phyloP scores from a whole-genome alignment of 1,140 invertebrate species.

The Drosophila erecta region DNA sequence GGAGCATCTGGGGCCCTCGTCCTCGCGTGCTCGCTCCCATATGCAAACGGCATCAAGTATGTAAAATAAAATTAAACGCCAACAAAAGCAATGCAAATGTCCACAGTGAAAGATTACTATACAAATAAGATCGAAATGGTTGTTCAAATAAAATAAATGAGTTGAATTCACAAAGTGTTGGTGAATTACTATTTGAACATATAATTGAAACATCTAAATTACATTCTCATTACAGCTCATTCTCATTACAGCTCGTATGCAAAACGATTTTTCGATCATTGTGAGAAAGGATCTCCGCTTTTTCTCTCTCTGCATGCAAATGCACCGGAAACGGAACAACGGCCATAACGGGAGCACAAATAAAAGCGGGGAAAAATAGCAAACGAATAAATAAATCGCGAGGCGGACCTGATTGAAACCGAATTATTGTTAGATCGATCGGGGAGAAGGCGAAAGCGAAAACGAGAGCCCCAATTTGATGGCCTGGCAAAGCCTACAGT shows the following conservation, averaged over 20 bases:
- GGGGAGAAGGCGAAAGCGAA: constrained; percentile 62
- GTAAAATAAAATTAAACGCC: constrained; percentile 50
- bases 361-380: constrained; percentile 31
- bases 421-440: constrained; percentile 83
- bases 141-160: no score
- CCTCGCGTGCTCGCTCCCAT: constrained; percentile 52
- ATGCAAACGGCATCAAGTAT: constrained; percentile 65
- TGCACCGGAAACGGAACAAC: constrained; percentile 37
- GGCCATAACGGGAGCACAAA: constrained; percentile 43
- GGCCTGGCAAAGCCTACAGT: constrained; percentile 64
- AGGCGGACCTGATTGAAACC: constrained; percentile 72
- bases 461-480: constrained; percentile 45
- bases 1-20: constrained; percentile 33
- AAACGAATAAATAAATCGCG: constrained; percentile 60
- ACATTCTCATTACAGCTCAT: no score
- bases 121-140: neutral
- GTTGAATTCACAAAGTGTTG: no score
- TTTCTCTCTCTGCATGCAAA: constrained; percentile 19
- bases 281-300: no score
- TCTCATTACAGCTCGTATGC: no score
- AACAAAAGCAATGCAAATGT: constrained; percentile 25
- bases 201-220: no score
- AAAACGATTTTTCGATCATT: neutral
- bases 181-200: no score
- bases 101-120: neutral